A percentile compares a stretch with the other conserved stretches of the same genome.
phyloP scores from a whole-genome alignment of 2,113 vertebrate species.

The Psittacus erithacus region DNA sequence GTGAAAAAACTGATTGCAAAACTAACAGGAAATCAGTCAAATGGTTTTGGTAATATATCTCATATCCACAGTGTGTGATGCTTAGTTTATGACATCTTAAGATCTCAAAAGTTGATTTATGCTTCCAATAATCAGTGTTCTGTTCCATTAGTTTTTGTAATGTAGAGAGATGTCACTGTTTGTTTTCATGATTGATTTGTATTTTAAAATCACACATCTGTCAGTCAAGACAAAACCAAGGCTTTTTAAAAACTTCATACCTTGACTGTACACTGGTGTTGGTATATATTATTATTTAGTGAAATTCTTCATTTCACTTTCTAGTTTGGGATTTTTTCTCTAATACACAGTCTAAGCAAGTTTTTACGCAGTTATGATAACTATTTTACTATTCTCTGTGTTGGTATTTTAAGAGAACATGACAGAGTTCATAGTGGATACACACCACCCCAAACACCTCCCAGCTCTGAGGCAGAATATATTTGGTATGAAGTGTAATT shows the following conservation, averaged over 20 bases:
- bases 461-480: not conserved
- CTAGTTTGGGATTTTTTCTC: not conserved
- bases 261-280: not conserved
- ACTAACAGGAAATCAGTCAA: conserved; percentile 51
- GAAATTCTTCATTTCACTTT: not conserved
- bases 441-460: not conserved
- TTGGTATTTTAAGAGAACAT: not conserved
- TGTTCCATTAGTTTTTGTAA: conserved; percentile 58
- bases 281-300: not conserved
- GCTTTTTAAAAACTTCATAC: not conserved
- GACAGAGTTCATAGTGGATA: not conserved
- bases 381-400: accelerated
- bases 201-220: conserved; percentile 26
- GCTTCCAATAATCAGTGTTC: conserved; percentile 46
- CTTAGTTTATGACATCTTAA: conserved; percentile 59
- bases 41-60: conserved; percentile 33
- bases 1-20: conserved; percentile 35
- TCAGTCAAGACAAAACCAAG: conserved; percentile 30
- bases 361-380: not conserved
- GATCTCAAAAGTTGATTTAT: conserved; percentile 68
- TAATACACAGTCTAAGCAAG: not conserved
- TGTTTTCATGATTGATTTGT: not conserved
- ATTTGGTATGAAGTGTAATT: not conserved
- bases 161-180: not conserved
- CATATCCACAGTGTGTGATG: conserved; percentile 9